Conservation (phyloP, 2,888 invertebrate genomes). For the Athalia cordata region DNA sequence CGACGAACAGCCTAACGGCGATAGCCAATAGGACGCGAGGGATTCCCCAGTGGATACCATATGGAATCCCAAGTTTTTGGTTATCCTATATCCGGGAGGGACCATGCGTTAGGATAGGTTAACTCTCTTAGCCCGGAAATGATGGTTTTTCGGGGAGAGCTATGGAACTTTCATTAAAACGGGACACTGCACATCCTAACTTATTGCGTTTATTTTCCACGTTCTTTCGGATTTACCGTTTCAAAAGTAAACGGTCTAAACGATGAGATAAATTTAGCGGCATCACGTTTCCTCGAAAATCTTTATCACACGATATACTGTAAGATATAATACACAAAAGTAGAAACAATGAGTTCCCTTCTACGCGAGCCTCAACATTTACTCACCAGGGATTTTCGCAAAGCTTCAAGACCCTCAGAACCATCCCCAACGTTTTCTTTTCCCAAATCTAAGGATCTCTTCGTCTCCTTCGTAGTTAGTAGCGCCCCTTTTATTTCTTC, state of each 20-base stretch:
- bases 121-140: background rate
- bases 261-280: background rate
- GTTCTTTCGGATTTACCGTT: background rate
- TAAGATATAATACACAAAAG: background rate
- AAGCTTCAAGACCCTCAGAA: background rate
- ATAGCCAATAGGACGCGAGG: conserved; percentile 27
- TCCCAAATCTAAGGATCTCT: conserved; percentile 16
- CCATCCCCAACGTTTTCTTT: background rate
- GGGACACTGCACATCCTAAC: background rate
- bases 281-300: background rate
- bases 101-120: background rate
- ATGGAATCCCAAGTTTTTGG: conserved; percentile 8
- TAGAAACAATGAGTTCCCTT: background rate
- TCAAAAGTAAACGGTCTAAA: background rate
- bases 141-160: background rate
- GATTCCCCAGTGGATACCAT: conserved; percentile 3
- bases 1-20: conserved; percentile 1
- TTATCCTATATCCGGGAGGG: conserved; percentile 23
- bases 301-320: background rate
- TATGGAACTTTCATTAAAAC: conserved; percentile 13
- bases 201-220: background rate
- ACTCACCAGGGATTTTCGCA: background rate
- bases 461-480: conserved; percentile 3
- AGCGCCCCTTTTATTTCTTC: conserved; percentile 18
- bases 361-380: background rate